A percentile compares a stretch with the other conserved stretches of the same genome.
These are phyloP conservation scores for Hetaerina titia DNA, from an alignment of 2,888 invertebrate species.

Conservation along the genomic window DNA sequence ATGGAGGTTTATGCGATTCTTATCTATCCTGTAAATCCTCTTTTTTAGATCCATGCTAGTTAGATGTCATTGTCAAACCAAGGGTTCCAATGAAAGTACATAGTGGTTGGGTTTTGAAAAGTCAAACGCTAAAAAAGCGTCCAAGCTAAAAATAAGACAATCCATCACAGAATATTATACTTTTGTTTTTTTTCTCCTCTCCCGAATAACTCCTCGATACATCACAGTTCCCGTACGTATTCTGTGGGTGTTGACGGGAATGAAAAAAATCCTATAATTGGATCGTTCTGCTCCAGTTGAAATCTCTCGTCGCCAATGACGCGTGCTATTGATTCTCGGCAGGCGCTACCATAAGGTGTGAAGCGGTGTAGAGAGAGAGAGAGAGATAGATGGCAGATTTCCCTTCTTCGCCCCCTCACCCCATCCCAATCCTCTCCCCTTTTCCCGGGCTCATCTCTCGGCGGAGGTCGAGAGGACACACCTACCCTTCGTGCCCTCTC, in stretches of 20 bases:
- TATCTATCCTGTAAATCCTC: too few relatives aligned
- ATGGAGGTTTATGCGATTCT: too few relatives aligned
- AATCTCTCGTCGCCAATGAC: constrained; percentile 50
- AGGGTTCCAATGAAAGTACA: too few relatives aligned
- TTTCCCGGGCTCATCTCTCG: neutral
- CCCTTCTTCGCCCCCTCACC: neutral
- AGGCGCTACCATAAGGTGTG: constrained; percentile 25
- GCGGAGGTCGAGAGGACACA: neutral
- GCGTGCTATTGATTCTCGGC: constrained; percentile 13
- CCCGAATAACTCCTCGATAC: neutral
- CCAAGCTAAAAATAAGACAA: neutral
- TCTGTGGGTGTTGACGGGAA: neutral
- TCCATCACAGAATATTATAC: neutral
- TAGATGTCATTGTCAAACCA: too few relatives aligned
- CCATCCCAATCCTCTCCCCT: neutral
- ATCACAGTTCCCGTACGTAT: neutral
- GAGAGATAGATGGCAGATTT: constrained; percentile 1
- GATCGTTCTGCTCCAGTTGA: constrained; percentile 56
- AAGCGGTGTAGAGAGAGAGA: constrained; percentile 26
- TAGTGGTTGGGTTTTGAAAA: too few relatives aligned
- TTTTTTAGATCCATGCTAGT: too few relatives aligned
- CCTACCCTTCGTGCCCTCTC: neutral
- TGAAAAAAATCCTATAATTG: constrained; percentile 37
- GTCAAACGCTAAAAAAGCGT: too few relatives aligned
- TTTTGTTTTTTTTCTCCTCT: neutral